Evolutionary conservation across 2,113 vertebrate species (phyloP).

Genomic region (Ariopsis seemanni): DNA sequence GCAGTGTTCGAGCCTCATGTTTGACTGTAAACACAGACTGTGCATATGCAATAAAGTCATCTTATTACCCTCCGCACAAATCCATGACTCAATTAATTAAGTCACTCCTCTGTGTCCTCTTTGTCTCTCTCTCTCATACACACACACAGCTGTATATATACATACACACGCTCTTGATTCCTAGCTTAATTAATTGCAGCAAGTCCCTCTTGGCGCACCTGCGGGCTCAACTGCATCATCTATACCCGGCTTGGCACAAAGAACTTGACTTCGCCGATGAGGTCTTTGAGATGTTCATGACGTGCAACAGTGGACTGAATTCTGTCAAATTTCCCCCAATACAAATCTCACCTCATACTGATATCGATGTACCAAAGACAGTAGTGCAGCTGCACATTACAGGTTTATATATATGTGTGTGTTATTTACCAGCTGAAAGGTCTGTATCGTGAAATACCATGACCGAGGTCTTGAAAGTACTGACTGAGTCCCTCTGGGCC

Average conservation of each 20-base stretch:
- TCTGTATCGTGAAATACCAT: too few species aligned
- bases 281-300: background rate
- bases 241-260: constrained; percentile 17
- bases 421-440: too few species aligned
- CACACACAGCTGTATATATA: constrained; percentile 4
- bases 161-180: constrained; percentile 21
- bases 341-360: background rate
- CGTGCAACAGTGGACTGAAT: background rate
- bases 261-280: background rate
- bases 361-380: too few species aligned
- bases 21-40: constrained; percentile 42
- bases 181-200: constrained; percentile 53
- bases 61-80: constrained; percentile 48
- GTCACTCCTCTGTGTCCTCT: constrained; percentile 41
- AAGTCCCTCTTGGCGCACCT: constrained; percentile 34
- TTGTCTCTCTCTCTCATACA: background rate
- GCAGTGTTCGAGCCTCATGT: constrained; percentile 17
- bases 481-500: too few species aligned
- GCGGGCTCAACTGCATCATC: constrained; percentile 28
- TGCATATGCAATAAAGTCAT: constrained; percentile 44
- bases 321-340: background rate
- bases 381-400: too few species aligned
- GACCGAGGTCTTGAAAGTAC: too few species aligned
- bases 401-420: too few species aligned
- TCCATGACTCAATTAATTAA: constrained; percentile 54